Conservation (phyloP, 35 echinoderm and acorn worm genomes). For the Ptychodera flava region DNA sequence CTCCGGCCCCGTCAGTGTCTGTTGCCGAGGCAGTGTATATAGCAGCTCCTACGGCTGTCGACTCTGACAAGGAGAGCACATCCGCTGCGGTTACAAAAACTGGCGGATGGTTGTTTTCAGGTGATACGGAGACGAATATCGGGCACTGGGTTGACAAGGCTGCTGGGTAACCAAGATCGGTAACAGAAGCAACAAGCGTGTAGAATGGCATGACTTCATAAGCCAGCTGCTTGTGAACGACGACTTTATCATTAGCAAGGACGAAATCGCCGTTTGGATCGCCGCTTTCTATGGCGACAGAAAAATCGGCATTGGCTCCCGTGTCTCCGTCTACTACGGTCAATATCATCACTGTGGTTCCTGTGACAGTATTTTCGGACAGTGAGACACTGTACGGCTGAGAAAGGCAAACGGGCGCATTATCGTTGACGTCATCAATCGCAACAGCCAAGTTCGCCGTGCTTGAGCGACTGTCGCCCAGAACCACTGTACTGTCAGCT, state of each 20-base stretch:
- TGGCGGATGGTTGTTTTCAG: neutral
- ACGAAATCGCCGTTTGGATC: neutral
- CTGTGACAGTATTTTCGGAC: neutral
- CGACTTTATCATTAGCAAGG: neutral
- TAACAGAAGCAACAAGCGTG: neutral
- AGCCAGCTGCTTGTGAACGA: neutral
- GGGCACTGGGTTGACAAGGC: neutral
- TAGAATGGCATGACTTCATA: neutral
- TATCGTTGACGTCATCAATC: neutral
- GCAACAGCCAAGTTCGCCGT: neutral
- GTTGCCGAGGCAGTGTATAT: constrained; percentile 59
- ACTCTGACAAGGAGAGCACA: neutral
- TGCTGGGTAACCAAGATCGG: neutral
- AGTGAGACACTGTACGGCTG: neutral
- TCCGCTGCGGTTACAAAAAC: neutral
- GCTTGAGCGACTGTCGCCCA: neutral
- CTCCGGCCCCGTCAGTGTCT: constrained; percentile 53
- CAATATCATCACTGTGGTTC: neutral
- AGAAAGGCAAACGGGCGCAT: neutral
- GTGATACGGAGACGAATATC: neutral
- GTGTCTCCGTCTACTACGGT: neutral
- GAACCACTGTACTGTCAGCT: constrained; percentile 21
- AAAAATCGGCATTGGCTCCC: neutral
- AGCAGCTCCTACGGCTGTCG: constrained; percentile 14
- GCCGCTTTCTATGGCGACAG: neutral